Conservation (phyloP, 2,797 vertebrate genomes). For the Sphenodon punctatus region DNA sequence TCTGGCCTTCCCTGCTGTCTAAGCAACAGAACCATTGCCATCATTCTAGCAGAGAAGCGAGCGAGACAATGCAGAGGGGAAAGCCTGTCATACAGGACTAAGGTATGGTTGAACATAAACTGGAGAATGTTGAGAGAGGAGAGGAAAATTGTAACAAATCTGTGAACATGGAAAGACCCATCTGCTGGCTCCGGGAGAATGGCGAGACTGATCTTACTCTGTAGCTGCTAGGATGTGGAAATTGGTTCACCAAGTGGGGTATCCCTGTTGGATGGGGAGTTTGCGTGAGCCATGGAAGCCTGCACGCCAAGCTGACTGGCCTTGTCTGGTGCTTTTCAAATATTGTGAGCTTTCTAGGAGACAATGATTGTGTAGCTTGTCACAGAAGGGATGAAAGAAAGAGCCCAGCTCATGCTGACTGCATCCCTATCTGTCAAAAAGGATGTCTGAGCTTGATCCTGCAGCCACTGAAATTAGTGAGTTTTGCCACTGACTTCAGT, state of each 20-base stretch:
- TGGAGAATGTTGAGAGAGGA: neutral
- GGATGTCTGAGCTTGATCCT: neutral
- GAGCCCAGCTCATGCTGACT: neutral
- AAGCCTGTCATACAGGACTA: neutral
- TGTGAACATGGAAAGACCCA: neutral
- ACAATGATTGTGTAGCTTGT: neutral
- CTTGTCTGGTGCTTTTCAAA: neutral
- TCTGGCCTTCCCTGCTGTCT: neutral
- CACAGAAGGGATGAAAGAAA: neutral
- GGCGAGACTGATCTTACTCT: neutral
- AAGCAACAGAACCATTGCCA: no score
- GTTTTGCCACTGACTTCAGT: no score
- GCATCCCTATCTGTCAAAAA: neutral
- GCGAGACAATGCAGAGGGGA: no score
- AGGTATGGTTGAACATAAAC: neutral
- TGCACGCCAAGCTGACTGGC: neutral
- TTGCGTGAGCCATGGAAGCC: neutral
- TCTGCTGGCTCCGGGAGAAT: no score
- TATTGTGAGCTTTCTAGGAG: neutral
- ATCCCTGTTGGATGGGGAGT: neutral
- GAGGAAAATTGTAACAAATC: no score
- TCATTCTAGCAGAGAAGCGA: no score
- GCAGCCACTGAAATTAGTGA: neutral
- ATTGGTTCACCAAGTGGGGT: neutral
- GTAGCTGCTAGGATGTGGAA: neutral